Conservation (phyloP, 2,797 vertebrate species). For the Mormyrops boulengeri region DNA sequence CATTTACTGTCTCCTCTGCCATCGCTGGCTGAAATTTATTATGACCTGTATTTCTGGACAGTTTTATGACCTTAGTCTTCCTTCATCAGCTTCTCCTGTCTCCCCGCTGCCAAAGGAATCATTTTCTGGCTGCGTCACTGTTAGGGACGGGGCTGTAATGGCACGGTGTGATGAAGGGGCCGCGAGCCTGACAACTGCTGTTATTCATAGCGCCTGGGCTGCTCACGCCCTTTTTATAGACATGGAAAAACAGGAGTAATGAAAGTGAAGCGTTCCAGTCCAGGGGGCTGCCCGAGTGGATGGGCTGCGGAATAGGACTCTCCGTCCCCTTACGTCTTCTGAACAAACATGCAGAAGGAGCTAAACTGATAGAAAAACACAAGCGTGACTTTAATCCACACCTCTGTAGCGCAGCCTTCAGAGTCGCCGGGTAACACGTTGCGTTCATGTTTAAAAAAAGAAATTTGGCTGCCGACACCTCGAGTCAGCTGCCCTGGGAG, state of each 20-base stretch:
- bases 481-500: background rate
- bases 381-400: background rate
- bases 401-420: background rate
- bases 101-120: background rate
- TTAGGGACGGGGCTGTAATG: background rate
- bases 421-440: background rate
- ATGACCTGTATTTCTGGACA: background rate
- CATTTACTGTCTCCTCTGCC: background rate
- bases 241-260: conserved; percentile 12
- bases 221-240: conserved; percentile 17
- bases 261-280: background rate
- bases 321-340: background rate
- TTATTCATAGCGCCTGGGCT: background rate
- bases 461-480: background rate
- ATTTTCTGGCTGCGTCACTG: background rate
- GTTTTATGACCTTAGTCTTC: background rate
- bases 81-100: background rate
- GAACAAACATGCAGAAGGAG: background rate
- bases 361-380: background rate
- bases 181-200: background rate
- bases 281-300: background rate
- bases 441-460: background rate
- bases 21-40: background rate
- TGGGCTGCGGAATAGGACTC: background rate
- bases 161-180: background rate